Conservation (phyloP, 2,888 invertebrate species). For the Elgonia sp. region DNA sequence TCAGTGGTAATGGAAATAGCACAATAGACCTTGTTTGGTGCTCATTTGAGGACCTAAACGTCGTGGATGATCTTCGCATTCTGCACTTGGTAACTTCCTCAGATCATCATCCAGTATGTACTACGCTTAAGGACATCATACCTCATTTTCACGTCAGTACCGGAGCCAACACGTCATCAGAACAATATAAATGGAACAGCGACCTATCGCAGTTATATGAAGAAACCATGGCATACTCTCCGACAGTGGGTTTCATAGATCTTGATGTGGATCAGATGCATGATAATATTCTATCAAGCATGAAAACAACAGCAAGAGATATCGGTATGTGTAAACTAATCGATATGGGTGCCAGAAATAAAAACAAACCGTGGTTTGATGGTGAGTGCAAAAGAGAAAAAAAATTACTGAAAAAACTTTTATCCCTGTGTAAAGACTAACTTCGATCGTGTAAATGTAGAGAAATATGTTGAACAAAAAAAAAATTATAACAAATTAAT, state of each 20-base stretch:
- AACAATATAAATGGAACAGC: background rate
- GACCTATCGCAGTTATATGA: background rate
- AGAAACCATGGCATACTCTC: too few species aligned
- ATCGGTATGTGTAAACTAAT: background rate
- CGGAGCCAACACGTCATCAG: background rate
- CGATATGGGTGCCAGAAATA: background rate
- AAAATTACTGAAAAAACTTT: background rate
- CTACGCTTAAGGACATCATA: background rate
- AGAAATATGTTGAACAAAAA: background rate
- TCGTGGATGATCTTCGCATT: background rate
- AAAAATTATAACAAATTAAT: background rate
- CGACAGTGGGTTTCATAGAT: too few species aligned
- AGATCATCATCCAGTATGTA: background rate
- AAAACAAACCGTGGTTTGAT: background rate
- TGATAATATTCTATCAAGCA: background rate
- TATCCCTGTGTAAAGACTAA: background rate
- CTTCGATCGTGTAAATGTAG: background rate
- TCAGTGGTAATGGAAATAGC: background rate
- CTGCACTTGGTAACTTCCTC: background rate
- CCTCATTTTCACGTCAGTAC: background rate
- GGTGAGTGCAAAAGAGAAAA: background rate
- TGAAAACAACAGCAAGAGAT: background rate
- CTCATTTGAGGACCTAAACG: background rate
- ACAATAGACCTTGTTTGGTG: background rate
- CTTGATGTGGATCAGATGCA: background rate